Percentiles rank a stretch among this genome's conserved stretches.
These are phyloP conservation scores for Luscinia luscinia DNA, from an alignment of 2,797 vertebrate genomes.

Conservation along the genomic window DNA sequence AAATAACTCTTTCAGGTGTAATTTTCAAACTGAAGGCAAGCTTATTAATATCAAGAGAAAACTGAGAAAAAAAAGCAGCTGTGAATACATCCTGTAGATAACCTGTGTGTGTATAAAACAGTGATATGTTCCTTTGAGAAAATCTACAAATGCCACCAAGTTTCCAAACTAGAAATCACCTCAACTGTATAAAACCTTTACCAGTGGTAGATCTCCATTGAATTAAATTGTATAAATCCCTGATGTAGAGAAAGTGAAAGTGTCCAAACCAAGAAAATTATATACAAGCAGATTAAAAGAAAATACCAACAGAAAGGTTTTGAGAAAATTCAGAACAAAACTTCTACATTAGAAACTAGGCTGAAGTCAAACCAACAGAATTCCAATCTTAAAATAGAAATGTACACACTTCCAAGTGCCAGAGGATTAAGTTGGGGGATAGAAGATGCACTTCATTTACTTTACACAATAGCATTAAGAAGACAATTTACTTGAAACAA, in stretches of 20 bases:
- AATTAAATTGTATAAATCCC: neutral
- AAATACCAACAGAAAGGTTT: neutral
- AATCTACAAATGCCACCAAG: neutral
- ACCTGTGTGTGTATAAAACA: neutral
- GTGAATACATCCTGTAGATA: neutral
- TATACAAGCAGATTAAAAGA: neutral
- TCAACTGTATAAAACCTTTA: neutral
- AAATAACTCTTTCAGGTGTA: neutral
- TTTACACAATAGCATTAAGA: neutral
- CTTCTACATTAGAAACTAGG: neutral
- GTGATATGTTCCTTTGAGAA: neutral
- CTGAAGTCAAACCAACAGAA: neutral
- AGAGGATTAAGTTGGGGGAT: neutral
- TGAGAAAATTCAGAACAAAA: neutral
- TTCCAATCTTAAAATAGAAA: neutral
- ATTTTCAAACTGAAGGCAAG: neutral
- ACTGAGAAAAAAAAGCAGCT: neutral
- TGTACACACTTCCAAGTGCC: neutral
- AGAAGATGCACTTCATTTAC: neutral
- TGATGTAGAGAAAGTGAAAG: fast-evolving
- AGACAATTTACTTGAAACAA: neutral
- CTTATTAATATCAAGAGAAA: neutral
- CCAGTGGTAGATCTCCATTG: neutral
- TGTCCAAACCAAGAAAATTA: neutral
- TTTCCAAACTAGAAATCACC: neutral